Percentiles rank a stretch among this genome's conserved stretches.
Evolutionary conservation across 2,797 vertebrate genomes (phyloP).

Genomic region (Anniella stebbinsi): DNA sequence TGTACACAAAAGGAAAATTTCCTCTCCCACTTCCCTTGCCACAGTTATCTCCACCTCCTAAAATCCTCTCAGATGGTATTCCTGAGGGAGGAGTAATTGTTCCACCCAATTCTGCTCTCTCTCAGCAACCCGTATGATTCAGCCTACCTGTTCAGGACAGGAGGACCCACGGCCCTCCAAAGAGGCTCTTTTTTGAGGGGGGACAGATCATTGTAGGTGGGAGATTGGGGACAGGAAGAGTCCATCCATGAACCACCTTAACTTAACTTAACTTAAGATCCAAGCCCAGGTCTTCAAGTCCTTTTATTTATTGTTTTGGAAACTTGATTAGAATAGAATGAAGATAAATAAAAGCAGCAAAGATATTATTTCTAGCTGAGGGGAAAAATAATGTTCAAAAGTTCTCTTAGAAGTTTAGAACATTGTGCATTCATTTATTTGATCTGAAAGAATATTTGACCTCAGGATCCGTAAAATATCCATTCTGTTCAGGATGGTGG

Average conservation of each 20-base stretch:
- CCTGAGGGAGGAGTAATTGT: neutral
- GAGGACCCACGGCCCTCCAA: neutral
- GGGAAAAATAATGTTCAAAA: neutral
- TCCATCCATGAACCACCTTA: neutral
- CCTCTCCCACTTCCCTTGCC: neutral
- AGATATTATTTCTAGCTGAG: neutral
- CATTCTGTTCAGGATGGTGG: slow-evolving; percentile 4
- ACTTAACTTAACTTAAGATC: neutral
- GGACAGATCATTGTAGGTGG: neutral
- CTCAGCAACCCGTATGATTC: neutral
- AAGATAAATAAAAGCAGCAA: neutral
- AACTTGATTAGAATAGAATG: neutral
- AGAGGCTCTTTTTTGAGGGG: neutral
- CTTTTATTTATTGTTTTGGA: neutral
- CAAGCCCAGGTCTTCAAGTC: neutral
- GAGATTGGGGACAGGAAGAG: neutral
- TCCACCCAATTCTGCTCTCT: neutral
- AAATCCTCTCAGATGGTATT: neutral
- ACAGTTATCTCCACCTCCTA: neutral
- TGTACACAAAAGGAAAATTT: neutral
- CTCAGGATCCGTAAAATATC: slow-evolving; percentile 10
- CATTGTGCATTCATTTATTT: slow-evolving; percentile 30
- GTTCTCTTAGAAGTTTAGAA: neutral
- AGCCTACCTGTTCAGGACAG: neutral
- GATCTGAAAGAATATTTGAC: slow-evolving; percentile 40